Percentiles rank a stretch among this genome's conserved stretches.
These are phyloP conservation scores for Laupala kohalensis DNA, from an alignment of 1,140 invertebrate genomes.

Conservation along the genomic window DNA sequence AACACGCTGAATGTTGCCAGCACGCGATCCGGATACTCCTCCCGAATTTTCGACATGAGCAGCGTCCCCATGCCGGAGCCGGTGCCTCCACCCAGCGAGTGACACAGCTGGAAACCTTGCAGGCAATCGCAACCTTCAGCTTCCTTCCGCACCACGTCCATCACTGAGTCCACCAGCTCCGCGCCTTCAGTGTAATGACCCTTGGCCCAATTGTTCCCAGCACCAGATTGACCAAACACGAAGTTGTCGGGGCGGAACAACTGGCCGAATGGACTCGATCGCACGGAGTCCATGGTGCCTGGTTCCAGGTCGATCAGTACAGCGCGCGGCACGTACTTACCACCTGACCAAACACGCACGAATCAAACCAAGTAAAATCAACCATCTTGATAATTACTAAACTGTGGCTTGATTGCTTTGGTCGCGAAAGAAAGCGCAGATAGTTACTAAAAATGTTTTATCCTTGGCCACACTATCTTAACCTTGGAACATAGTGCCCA, in stretches of 20 bases:
- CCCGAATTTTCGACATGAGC: conserved; percentile 48
- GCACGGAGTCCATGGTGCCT: conserved; percentile 43
- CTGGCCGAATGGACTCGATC: conserved; percentile 38
- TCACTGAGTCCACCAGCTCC: conserved; percentile 44
- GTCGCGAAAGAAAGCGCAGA: too few relatives aligned
- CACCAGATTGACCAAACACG: conserved; percentile 33
- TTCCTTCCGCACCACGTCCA: conserved; percentile 47
- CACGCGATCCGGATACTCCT: conserved; percentile 52
- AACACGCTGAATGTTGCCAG: background rate
- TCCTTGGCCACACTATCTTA: too few relatives aligned
- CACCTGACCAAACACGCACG: conserved; percentile 16
- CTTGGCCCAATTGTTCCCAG: conserved; percentile 61
- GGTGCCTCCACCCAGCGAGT: conserved; percentile 59
- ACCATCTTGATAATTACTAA: too few relatives aligned
- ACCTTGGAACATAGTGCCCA: too few relatives aligned
- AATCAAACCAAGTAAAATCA: too few relatives aligned
- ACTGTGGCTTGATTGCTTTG: too few relatives aligned
- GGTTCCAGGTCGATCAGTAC: conserved; percentile 45
- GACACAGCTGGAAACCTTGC: conserved; percentile 58
- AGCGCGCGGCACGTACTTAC: conserved; percentile 40
- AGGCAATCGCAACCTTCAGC: conserved; percentile 42
- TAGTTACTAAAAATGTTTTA: too few relatives aligned
- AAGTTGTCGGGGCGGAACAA: conserved; percentile 50
- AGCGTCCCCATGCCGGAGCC: conserved; percentile 62
- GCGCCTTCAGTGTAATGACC: conserved; percentile 63